These are phyloP conservation scores for Rhagoletis zephyria DNA, from an alignment of 1,140 invertebrate species.

Conservation along the genomic window DNA sequence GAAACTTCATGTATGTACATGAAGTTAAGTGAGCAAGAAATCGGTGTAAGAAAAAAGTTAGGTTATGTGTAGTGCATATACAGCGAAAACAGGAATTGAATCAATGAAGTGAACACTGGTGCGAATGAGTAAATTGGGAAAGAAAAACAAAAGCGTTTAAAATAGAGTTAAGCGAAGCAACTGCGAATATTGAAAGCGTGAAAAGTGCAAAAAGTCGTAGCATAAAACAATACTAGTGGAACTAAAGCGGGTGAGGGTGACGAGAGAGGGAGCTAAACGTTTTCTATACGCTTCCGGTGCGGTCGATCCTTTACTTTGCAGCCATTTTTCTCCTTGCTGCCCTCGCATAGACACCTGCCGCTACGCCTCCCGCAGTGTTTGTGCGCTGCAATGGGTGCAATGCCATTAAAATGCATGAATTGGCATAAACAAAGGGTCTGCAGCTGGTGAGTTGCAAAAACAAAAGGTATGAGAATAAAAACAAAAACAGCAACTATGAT, in stretches of 20 bases:
- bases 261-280: neutral
- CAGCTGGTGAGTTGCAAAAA: conserved; percentile 9
- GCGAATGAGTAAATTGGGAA: conserved; percentile 3
- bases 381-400: neutral
- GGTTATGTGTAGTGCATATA: conserved; percentile 33
- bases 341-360: neutral
- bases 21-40: neutral
- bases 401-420: conserved; percentile 47
- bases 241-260: neutral
- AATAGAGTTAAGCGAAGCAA: conserved; percentile 19
- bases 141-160: conserved; percentile 21
- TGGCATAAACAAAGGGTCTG: conserved; percentile 12
- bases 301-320: neutral
- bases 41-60: conserved; percentile 3
- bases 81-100: neutral
- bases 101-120: neutral
- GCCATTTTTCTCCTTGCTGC: neutral
- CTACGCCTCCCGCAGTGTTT: neutral
- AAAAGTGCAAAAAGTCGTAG: conserved; percentile 4
- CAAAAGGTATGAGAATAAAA: neutral
- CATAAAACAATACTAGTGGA: neutral
- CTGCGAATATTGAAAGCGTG: neutral
- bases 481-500: neutral
- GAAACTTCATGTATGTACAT: neutral
- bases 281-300: conserved; percentile 8